Percentiles rank a stretch among this genome's conserved stretches.
phyloP scores from a whole-genome alignment of 2,113 vertebrate genomes.

The Noturus placidus region DNA sequence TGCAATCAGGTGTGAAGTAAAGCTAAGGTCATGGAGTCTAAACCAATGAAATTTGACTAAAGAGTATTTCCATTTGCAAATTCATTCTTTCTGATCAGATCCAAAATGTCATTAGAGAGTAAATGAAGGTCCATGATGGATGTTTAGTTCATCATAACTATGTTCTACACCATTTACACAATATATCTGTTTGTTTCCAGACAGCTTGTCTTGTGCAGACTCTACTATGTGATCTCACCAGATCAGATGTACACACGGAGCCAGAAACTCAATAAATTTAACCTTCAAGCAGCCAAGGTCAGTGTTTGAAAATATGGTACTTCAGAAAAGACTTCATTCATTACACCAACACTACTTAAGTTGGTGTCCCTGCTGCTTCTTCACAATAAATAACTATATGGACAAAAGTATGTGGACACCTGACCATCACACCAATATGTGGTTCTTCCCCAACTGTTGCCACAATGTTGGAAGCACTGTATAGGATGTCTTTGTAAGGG shows the following conservation, averaged over 20 bases:
- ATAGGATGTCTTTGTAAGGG: no score
- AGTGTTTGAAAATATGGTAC: background rate
- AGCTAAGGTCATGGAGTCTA: constrained; percentile 25
- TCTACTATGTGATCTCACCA: constrained; percentile 3
- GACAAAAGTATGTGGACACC: background rate
- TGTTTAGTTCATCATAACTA: background rate
- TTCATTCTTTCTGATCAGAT: constrained; percentile 19
- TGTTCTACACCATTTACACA: constrained; percentile 7
- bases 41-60: constrained; percentile 19
- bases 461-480: background rate
- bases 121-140: constrained; percentile 10
- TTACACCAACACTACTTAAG: background rate
- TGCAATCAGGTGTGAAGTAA: constrained; percentile 17
- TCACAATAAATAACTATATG: background rate
- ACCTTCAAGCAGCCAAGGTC: constrained; percentile 19
- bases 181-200: background rate
- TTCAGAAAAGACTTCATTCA: constrained; percentile 19
- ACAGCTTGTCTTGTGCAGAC: background rate
- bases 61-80: constrained; percentile 13
- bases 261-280: constrained; percentile 25
- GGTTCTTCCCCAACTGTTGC: background rate
- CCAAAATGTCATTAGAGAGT: constrained; percentile 21
- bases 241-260: constrained; percentile 23
- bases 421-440: background rate
- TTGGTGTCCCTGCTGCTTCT: background rate